These are phyloP conservation scores for Drosophila teissieri DNA, from an alignment of 1,140 invertebrate genomes.

Conservation along the genomic window DNA sequence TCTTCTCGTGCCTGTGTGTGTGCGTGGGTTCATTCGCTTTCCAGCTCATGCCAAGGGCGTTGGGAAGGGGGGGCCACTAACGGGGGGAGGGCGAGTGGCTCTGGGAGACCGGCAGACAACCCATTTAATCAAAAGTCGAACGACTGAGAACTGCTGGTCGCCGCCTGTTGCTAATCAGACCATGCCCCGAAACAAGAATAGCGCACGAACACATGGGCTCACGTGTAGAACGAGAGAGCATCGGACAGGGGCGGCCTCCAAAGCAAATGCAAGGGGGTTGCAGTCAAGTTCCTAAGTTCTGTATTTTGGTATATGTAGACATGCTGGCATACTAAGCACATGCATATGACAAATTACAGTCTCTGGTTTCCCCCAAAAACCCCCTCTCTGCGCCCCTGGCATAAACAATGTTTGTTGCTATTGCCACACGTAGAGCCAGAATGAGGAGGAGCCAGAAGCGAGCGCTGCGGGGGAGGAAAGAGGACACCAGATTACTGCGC, in stretches of 20 bases:
- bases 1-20: slow-evolving; percentile 2
- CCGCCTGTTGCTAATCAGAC: slow-evolving; percentile 72
- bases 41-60: slow-evolving; percentile 14
- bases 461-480: not conserved
- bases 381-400: not conserved
- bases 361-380: not conserved
- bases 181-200: slow-evolving; percentile 64
- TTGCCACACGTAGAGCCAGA: slow-evolving; percentile 18
- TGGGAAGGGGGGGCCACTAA: not conserved
- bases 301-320: not conserved
- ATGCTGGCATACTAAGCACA: too few species aligned
- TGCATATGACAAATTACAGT: too few species aligned
- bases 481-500: slow-evolving; percentile 9
- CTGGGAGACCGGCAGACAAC: slow-evolving; percentile 15
- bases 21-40: slow-evolving; percentile 51
- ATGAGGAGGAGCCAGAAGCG: too few species aligned
- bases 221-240: slow-evolving; percentile 27
- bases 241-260: not conserved
- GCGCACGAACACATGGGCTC: slow-evolving; percentile 28
- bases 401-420: slow-evolving; percentile 42
- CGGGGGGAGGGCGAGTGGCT: not conserved
- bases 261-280: not conserved
- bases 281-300: not conserved
- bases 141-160: slow-evolving; percentile 7
- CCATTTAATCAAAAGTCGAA: slow-evolving; percentile 54